Evolutionary conservation across 23 tunicate species (phyloP).

Genomic region (Trididemnum nubilum): DNA sequence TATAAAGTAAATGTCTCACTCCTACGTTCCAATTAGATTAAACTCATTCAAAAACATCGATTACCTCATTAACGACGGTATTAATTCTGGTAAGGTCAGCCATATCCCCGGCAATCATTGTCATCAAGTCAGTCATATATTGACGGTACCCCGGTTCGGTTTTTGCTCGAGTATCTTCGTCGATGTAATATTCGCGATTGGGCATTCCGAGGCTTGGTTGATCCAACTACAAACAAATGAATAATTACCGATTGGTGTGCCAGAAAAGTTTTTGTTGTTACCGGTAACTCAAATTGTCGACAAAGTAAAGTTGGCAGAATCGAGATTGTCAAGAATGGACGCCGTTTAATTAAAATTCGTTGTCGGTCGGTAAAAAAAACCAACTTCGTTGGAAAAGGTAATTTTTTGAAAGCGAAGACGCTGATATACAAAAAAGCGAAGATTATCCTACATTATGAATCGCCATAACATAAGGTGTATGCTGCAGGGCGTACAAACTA

Average conservation of each 20-base stretch:
- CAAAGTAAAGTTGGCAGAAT: background rate
- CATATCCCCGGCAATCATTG: conserved; percentile 18
- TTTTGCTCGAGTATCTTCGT: conserved; percentile 28
- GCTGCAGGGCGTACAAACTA: no score
- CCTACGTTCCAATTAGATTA: no score
- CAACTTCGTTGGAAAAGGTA: no score
- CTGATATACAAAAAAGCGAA: no score
- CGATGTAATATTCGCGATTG: conserved; percentile 81
- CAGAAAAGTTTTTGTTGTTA: background rate
- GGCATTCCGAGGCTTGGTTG: conserved; percentile 89
- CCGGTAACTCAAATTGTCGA: background rate
- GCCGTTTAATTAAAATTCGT: no score
- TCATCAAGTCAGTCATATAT: conserved; percentile 61
- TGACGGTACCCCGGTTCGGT: conserved; percentile 59
- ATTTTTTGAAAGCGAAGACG: no score
- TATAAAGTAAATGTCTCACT: no score
- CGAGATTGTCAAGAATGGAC: no score
- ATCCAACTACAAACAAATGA: conserved; percentile 48
- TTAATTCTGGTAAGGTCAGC: conserved; percentile 31
- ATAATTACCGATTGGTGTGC: no score
- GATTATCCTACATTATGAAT: no score
- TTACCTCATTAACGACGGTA: conserved; percentile 39
- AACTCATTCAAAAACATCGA: background rate
- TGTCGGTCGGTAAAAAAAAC: no score
- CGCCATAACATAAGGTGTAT: no score